Percentiles rank a stretch among this genome's conserved stretches.
phyloP scores from a whole-genome alignment of 2,888 invertebrate species.

The Eremobia ochroleuca region DNA sequence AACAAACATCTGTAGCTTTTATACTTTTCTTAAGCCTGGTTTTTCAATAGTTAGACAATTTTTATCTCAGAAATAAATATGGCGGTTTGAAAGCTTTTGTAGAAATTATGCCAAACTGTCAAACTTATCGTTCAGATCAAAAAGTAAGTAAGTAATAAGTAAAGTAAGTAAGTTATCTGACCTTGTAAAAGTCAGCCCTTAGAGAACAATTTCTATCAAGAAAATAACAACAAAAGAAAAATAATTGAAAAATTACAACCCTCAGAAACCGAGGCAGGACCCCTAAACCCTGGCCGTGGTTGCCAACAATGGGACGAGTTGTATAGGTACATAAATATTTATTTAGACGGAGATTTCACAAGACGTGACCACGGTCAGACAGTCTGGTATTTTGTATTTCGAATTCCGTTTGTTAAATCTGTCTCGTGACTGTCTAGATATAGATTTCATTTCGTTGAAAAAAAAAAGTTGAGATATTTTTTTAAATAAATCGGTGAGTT shows the following conservation, averaged over 20 bases:
- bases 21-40: not conserved
- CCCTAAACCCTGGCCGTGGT: not conserved
- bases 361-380: slow-evolving; percentile 40
- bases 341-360: slow-evolving; percentile 15
- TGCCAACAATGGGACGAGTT: slow-evolving; percentile 19
- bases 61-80: no score
- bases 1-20: not conserved
- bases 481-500: not conserved
- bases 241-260: not conserved
- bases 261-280: not conserved
- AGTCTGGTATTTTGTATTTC: slow-evolving; percentile 28
- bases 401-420: slow-evolving; percentile 18
- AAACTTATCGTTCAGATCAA: no score
- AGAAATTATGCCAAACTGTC: no score
- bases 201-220: not conserved
- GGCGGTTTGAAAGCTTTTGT: no score
- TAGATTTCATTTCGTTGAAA: slow-evolving; percentile 4
- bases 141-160: no score
- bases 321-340: slow-evolving; percentile 39
- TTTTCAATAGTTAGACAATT: no score
- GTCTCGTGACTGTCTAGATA: slow-evolving; percentile 14
- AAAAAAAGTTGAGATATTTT: not conserved
- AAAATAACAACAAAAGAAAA: slow-evolving; percentile 4
- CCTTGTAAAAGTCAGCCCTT: not conserved
- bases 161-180: no score